These are phyloP conservation scores for Dasypolia templi DNA, from an alignment of 2,888 invertebrate genomes.

Conservation along the genomic window DNA sequence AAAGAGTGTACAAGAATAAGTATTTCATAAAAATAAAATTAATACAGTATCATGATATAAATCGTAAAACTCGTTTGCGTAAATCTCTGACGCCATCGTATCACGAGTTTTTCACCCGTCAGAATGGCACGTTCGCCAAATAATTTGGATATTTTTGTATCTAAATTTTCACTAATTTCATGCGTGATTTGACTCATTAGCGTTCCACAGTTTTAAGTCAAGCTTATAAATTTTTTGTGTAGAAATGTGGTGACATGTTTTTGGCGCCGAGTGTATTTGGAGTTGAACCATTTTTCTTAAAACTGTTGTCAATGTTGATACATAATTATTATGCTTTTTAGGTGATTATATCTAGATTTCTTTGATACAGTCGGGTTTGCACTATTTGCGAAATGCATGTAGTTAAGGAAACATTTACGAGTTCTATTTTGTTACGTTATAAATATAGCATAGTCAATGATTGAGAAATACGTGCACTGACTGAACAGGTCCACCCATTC, in stretches of 20 bases:
- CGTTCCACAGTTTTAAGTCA: neutral
- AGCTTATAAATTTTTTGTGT: conserved; percentile 14
- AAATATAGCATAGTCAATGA: too few species aligned
- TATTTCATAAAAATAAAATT: too few species aligned
- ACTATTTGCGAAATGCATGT: neutral
- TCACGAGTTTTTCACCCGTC: conserved; percentile 51
- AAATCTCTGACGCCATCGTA: conserved; percentile 33
- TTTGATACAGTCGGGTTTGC: neutral
- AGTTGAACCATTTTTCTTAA: neutral
- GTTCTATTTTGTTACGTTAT: neutral
- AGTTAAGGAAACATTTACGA: neutral
- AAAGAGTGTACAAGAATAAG: too few species aligned
- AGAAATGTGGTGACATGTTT: conserved; percentile 7
- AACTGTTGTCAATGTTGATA: neutral
- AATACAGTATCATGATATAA: too few species aligned
- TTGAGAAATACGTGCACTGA: too few species aligned
- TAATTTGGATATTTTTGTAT: too few species aligned
- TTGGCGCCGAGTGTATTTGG: neutral
- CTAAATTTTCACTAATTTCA: conserved; percentile 36
- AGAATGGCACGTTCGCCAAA: conserved; percentile 34
- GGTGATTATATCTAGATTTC: too few species aligned
- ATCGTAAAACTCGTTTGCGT: too few species aligned
- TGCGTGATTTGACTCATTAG: conserved; percentile 37
- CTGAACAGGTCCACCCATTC: too few species aligned
- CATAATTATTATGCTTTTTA: too few species aligned